A percentile compares a stretch with the other conserved stretches of the same genome.
These are phyloP conservation scores for Agonopterix alstromeriana DNA, from an alignment of 2,888 invertebrate genomes.

Conservation along the genomic window DNA sequence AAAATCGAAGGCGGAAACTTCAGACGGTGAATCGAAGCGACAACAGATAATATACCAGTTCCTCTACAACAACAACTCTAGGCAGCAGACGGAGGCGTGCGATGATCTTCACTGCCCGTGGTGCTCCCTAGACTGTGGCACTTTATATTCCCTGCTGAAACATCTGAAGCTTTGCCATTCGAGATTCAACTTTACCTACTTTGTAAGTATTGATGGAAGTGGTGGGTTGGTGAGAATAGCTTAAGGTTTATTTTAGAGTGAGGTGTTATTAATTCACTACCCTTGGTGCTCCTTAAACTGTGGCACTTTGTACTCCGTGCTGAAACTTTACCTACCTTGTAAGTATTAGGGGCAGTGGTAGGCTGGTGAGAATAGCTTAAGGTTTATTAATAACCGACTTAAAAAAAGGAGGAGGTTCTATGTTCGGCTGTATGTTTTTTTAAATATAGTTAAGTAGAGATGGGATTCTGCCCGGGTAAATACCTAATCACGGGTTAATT, in stretches of 20 bases:
- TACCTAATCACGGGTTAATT: too few relatives aligned
- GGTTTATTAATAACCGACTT: too few relatives aligned
- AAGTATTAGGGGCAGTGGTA: conserved; percentile 43
- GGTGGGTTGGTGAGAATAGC: too few relatives aligned
- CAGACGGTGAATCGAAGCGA: conserved; percentile 52
- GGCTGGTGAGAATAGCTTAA: too few relatives aligned
- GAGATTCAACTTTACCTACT: conserved; percentile 94
- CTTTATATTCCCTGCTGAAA: conserved; percentile 92
- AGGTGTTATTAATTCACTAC: conserved; percentile 95
- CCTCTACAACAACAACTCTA: conserved; percentile 94
- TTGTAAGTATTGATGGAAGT: conserved; percentile 74
- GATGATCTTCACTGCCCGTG: conserved; percentile 96
- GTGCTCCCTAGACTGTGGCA: conserved; percentile 94
- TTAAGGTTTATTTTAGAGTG: conserved; percentile 56
- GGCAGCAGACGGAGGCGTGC: conserved; percentile 96
- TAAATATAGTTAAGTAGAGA: too few relatives aligned
- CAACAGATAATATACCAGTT: conserved; percentile 96
- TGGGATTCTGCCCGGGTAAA: too few relatives aligned
- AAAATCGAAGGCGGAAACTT: conserved; percentile 38
- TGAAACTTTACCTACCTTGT: conserved; percentile 95
- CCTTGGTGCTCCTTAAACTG: conserved; percentile 98
- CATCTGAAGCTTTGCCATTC: conserved; percentile 96
- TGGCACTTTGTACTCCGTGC: conserved; percentile 87
- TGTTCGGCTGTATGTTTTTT: too few relatives aligned
- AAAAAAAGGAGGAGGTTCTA: too few relatives aligned